Evolutionary conservation across 2,797 vertebrate species (phyloP).

Genomic region (Epinephelus coioides): DNA sequence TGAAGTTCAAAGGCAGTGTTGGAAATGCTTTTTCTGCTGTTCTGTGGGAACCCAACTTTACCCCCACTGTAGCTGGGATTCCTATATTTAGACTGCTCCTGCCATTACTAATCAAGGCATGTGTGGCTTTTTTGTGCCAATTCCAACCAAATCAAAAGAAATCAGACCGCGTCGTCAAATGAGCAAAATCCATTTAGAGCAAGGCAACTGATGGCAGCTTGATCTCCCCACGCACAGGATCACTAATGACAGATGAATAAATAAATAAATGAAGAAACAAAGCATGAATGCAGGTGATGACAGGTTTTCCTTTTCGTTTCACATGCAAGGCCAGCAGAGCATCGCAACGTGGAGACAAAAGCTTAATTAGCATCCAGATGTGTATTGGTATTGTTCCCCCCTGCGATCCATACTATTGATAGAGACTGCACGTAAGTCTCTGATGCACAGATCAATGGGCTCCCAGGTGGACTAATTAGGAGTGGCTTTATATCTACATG

Average conservation of each 20-base stretch:
- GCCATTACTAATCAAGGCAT: slow-evolving; percentile 32
- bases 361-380: slow-evolving; percentile 60
- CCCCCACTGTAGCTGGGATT: slow-evolving; percentile 11
- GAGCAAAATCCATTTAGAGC: slow-evolving; percentile 17
- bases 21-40: slow-evolving; percentile 25
- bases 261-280: background rate
- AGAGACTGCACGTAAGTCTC: slow-evolving; percentile 31
- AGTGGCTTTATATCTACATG: slow-evolving; percentile 32
- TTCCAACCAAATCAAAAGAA: slow-evolving; percentile 49
- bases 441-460: slow-evolving; percentile 56
- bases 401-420: slow-evolving; percentile 67
- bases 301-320: slow-evolving; percentile 15
- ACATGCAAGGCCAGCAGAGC: slow-evolving; percentile 16
- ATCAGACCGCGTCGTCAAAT: background rate
- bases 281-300: slow-evolving; percentile 22
- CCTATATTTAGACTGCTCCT: slow-evolving; percentile 50
- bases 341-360: background rate
- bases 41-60: slow-evolving; percentile 44
- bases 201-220: background rate
- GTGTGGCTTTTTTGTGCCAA: slow-evolving; percentile 8
- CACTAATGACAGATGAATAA: slow-evolving; percentile 32
- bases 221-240: background rate
- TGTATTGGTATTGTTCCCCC: slow-evolving; percentile 53
- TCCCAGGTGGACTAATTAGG: slow-evolving; percentile 71
- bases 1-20: slow-evolving; percentile 62